Evolutionary conservation across 2,797 vertebrate genomes (phyloP).

Genomic region (Hyperoplus immaculatus): DNA sequence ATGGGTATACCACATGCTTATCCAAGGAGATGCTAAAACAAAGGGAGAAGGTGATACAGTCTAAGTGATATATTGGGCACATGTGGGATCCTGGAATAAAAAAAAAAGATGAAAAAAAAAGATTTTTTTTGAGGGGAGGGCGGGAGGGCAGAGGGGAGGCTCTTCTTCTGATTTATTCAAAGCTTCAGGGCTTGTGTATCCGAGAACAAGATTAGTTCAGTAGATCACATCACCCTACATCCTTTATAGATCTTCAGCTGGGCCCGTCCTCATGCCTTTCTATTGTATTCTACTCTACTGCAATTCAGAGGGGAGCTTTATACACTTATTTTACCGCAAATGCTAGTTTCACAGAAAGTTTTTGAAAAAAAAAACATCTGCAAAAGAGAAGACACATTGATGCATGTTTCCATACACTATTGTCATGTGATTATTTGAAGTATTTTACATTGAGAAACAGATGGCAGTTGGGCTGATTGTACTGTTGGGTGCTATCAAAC

Average conservation of each 20-base stretch:
- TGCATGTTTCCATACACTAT: too few relatives aligned
- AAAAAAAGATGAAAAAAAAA: constrained; percentile 61
- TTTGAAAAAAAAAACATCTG: background rate
- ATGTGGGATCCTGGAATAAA: constrained; percentile 85
- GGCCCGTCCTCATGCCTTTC: background rate
- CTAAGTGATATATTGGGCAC: constrained; percentile 94
- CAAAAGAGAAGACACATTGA: background rate
- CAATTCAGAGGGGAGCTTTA: background rate
- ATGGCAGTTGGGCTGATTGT: background rate
- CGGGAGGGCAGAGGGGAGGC: constrained; percentile 38
- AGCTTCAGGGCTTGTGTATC: constrained; percentile 81
- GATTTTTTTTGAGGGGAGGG: constrained; percentile 37
- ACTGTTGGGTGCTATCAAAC: background rate
- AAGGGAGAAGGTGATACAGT: constrained; percentile 90
- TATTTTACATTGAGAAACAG: background rate
- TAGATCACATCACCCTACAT: constrained; percentile 84
- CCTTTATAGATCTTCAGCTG: constrained; percentile 67
- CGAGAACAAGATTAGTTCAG: constrained; percentile 85
- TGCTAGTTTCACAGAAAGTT: too few relatives aligned
- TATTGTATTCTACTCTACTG: background rate
- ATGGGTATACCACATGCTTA: constrained; percentile 98
- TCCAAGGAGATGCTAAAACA: constrained; percentile 92
- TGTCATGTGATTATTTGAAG: background rate
- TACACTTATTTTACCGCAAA: background rate
- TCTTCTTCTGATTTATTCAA: constrained; percentile 84